Evolutionary conservation across 1,140 invertebrate species (phyloP), one percentile per base, ranked within the genome.

Genomic region (Brachionus sp.): DNA sequence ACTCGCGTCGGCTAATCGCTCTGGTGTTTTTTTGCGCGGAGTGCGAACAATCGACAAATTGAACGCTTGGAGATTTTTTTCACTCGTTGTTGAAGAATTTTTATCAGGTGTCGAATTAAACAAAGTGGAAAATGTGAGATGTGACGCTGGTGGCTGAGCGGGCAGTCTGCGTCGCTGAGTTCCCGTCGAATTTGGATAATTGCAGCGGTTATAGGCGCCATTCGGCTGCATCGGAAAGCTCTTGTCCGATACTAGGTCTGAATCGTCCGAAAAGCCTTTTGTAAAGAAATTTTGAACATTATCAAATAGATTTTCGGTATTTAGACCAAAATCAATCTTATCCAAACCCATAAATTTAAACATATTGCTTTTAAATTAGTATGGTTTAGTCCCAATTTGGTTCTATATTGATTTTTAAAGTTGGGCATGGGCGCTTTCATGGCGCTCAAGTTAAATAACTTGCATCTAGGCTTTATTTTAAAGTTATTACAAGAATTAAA

Each of bases 191-290:
- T 33, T 44, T 19, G 70, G 39, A 29, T 75, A 46, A 39, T 46
- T 75, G 10, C 1, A 7, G 29, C 33, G 39, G 13, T 13, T 53
- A 19, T 7, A 23, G 16, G 12, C 44, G 19, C 75, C 75, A 78
- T 62, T 78, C 19, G 23, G 5, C 19, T 66, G 50, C 19, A 25
- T 46, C 0, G 77, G 25, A 33, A 35, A 66, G 29, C 77, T 66
- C 19, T 44, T 57, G 16, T 66, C 77, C n/a, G 50, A 62, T 33
- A 33, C 19, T 9, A 42, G 12, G 57, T 80, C 77, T 23, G 77
- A 80, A 25, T 80, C 77, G 37, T 80, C 77, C n/a, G 77, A 62
- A 44, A 80, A 80, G 77, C 77, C 77, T 80, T 62, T 62, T 12
- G 19, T 80, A 42, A 80, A 62, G 62, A 62, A 53, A 62, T 80